phyloP scores from a whole-genome alignment of 2,113 vertebrate genomes.

The Erythrolamprus reginae region DNA sequence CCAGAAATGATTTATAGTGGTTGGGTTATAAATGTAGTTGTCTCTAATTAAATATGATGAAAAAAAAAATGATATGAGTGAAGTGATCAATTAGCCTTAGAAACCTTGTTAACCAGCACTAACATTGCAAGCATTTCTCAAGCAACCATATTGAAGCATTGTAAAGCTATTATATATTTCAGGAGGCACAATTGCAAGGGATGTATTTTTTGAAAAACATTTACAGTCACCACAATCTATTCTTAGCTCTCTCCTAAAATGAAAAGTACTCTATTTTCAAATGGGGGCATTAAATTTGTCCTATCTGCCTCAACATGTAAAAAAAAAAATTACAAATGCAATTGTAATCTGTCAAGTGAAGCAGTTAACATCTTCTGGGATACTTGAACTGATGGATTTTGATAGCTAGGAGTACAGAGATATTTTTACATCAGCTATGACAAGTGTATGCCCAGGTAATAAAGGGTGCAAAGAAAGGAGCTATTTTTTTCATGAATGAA shows the following conservation, averaged over 20 bases:
- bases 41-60: background rate
- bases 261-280: background rate
- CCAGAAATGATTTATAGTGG: background rate
- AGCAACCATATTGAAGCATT: background rate
- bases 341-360: background rate
- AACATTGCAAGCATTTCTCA: background rate
- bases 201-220: background rate
- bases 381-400: background rate
- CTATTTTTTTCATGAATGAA: background rate
- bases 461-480: background rate
- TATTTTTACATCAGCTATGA: background rate
- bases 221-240: background rate
- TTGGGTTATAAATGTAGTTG: background rate
- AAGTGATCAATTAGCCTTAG: background rate
- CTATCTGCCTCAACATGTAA: background rate
- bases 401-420: background rate
- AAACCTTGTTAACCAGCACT: background rate
- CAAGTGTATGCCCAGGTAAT: background rate
- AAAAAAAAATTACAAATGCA: background rate
- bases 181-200: background rate
- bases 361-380: background rate
- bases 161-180: background rate
- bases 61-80: background rate
- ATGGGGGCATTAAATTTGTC: background rate
- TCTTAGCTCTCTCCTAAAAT: background rate